Conservation (phyloP, 2,797 vertebrate species). For the Sebastes flavidus region DNA sequence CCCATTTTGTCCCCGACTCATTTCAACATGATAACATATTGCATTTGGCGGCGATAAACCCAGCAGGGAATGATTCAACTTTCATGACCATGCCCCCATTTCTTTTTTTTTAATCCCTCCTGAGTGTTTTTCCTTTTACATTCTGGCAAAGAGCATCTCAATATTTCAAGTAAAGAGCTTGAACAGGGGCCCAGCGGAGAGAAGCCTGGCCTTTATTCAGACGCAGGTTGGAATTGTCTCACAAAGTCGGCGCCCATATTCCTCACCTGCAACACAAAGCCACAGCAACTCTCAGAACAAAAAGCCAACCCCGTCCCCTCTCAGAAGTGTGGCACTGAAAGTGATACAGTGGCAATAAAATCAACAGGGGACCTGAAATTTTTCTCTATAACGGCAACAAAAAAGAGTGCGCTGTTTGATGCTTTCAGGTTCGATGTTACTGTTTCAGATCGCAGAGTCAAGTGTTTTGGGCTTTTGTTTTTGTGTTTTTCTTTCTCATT, state of each 20-base stretch:
- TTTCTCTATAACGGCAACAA: conserved; percentile 1
- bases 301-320: conserved; percentile 22
- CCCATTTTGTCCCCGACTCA: conserved; percentile 10
- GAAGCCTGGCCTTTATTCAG: conserved; percentile 50
- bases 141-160: conserved; percentile 60
- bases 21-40: conserved; percentile 37
- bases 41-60: conserved; percentile 31
- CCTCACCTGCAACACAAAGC: conserved; percentile 68
- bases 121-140: conserved; percentile 57
- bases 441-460: background rate
- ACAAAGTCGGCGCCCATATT: conserved; percentile 51
- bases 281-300: conserved; percentile 38
- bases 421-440: conserved; percentile 19
- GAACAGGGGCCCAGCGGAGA: conserved; percentile 55
- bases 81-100: conserved; percentile 27
- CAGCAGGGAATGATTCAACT: conserved; percentile 55
- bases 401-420: conserved; percentile 15
- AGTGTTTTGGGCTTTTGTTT: background rate
- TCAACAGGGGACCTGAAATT: conserved; percentile 12
- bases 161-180: conserved; percentile 77
- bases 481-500: conserved; percentile 6
- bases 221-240: conserved; percentile 43
- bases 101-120: conserved; percentile 11
- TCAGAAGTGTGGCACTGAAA: conserved; percentile 36
- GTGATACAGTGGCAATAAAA: conserved; percentile 62